A percentile compares a stretch with the other conserved stretches of the same genome.
Conservation (phyloP, 2,113 vertebrate species). For the Genyomyrus donnyi region DNA sequence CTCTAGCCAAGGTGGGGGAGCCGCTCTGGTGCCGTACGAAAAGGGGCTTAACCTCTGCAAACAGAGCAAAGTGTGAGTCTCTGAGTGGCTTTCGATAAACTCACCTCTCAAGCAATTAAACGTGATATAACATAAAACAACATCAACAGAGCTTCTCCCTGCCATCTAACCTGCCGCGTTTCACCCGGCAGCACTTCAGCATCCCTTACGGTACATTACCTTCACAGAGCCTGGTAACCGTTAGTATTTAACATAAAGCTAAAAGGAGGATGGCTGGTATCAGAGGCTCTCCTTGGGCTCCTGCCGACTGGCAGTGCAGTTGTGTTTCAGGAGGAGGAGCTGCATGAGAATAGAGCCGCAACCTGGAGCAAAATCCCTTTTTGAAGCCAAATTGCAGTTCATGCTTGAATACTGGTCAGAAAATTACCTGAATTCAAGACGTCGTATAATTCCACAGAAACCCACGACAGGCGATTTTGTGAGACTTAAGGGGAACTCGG, state of each 20-base stretch:
- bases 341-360: slow-evolving; percentile 22
- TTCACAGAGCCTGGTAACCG: neutral
- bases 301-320: slow-evolving; percentile 27
- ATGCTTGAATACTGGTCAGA: slow-evolving; percentile 42
- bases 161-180: neutral
- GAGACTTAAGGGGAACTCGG: slow-evolving; percentile 38
- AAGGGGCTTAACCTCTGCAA: neutral
- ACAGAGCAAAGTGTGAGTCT: neutral
- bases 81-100: neutral
- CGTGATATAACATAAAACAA: neutral
- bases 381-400: slow-evolving; percentile 46
- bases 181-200: neutral
- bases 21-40: neutral
- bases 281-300: slow-evolving; percentile 13
- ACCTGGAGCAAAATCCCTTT: slow-evolving; percentile 39
- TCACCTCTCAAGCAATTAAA: neutral
- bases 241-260: slow-evolving; percentile 14
- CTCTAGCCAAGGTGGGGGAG: neutral
- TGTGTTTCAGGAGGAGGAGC: slow-evolving; percentile 35
- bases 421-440: slow-evolving; percentile 41
- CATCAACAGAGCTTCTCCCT: neutral
- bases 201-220: neutral
- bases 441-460: slow-evolving; percentile 34
- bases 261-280: slow-evolving; percentile 12
- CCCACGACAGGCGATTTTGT: slow-evolving; percentile 35